phyloP scores from a whole-genome alignment of 1,140 invertebrate species.

The Drosophila oshimai region DNA sequence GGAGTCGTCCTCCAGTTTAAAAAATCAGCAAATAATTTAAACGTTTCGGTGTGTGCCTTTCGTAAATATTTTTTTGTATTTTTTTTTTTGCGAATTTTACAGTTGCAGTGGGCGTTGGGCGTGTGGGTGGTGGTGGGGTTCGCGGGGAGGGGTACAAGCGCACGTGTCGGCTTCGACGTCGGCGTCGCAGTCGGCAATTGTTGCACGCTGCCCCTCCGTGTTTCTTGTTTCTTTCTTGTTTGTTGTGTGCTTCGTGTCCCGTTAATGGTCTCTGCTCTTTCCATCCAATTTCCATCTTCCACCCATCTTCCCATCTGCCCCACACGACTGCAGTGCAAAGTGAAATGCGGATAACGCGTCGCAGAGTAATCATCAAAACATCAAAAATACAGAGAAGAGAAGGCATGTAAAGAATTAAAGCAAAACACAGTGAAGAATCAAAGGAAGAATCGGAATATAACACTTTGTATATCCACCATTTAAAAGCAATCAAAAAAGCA shows the following conservation, averaged over 20 bases:
- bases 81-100: slow-evolving; percentile 14
- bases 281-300: background rate
- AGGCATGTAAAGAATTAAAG: slow-evolving; percentile 9
- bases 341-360: slow-evolving; percentile 56
- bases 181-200: slow-evolving; percentile 32
- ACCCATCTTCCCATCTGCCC: background rate
- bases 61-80: slow-evolving; percentile 1
- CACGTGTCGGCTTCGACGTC: slow-evolving; percentile 1
- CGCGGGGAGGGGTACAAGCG: background rate
- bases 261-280: slow-evolving; percentile 17
- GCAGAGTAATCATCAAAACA: slow-evolving; percentile 25
- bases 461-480: slow-evolving; percentile 5
- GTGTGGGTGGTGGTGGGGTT: background rate
- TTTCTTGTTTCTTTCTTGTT: slow-evolving; percentile 43
- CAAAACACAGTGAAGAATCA: slow-evolving; percentile 12
- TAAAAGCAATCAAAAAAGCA: slow-evolving; percentile 51
- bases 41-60: slow-evolving; percentile 33
- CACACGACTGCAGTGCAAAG: slow-evolving; percentile 49
- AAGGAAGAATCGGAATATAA: slow-evolving; percentile 26
- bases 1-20: slow-evolving; percentile 23
- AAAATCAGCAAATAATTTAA: slow-evolving; percentile 16
- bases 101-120: background rate
- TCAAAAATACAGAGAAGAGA: background rate
- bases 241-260: slow-evolving; percentile 45
- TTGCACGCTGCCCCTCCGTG: slow-evolving; percentile 17